phyloP scores from a whole-genome alignment of 1,140 invertebrate species.

The Gonatopus flavifemur region DNA sequence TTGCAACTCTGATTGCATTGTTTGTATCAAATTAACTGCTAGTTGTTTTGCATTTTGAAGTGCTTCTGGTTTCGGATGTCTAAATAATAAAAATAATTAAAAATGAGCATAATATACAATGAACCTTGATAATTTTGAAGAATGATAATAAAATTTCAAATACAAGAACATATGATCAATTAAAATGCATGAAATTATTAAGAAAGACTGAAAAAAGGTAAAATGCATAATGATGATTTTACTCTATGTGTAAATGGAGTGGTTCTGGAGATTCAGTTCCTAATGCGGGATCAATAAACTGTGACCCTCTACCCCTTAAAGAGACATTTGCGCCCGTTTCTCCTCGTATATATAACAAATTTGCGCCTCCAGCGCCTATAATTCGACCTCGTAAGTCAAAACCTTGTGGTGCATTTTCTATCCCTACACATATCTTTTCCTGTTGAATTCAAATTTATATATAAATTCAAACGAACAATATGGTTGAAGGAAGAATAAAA shows the following conservation, averaged over 20 bases:
- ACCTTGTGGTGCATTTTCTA: constrained; percentile 74
- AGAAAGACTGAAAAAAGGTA: background rate
- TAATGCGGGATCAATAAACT: constrained; percentile 63
- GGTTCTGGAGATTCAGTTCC: constrained; percentile 74
- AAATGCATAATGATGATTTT: constrained; percentile 42
- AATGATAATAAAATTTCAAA: constrained; percentile 1
- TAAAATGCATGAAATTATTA: background rate
- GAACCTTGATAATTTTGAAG: constrained; percentile 4
- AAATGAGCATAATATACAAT: background rate
- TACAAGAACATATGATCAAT: constrained; percentile 7
- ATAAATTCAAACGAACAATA: background rate
- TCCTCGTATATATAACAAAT: constrained; percentile 74
- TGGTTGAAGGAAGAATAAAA: constrained; percentile 4
- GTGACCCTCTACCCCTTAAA: constrained; percentile 70
- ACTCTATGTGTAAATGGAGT: constrained; percentile 77
- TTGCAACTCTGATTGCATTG: constrained; percentile 74
- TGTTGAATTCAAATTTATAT: constrained; percentile 36
- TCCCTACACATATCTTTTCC: constrained; percentile 77
- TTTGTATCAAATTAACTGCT: constrained; percentile 78
- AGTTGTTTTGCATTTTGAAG: constrained; percentile 73
- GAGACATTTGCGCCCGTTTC: constrained; percentile 77
- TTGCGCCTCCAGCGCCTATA: constrained; percentile 69
- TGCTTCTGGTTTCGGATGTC: constrained; percentile 69
- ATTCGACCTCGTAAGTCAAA: constrained; percentile 77
- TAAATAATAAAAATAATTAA: constrained; percentile 41